Evolutionary conservation across 1,140 invertebrate genomes (phyloP), one percentile per base, ranked within the genome.

Genomic region (Bombus breviceps): DNA sequence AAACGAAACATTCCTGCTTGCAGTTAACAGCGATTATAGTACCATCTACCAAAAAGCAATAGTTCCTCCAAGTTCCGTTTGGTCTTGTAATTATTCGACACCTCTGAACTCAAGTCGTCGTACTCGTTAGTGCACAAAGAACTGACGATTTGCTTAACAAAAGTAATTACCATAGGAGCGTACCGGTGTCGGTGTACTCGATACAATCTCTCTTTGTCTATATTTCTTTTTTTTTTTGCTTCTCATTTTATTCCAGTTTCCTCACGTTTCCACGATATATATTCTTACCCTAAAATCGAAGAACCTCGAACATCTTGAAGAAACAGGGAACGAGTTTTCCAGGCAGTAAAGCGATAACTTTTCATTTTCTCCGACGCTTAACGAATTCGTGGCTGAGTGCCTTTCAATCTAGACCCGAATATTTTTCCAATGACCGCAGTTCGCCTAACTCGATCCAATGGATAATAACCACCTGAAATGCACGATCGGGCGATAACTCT

Each of bases 321-420:
- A 73, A 37, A 83, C 75, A 68, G 57, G 15, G 57, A 91, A 91
- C 85, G 90, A 90, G 88, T 91, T 91, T 91, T 90, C 71, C 82
- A 72, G 64, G 8, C 64, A 34, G 57, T 28, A 71, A 68, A 83
- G 57, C 86, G 66, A 83, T 79, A 86, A 90, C 79, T 86, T 88
- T 74, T 64, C 82, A 82, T 89, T 83, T 82, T 84, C 68, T 28
- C 53, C 57, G 39, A 69, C 43, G 71, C 32, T 85, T 88, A 85
- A 86, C 74, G 68, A 85, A 91, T 91, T 90, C 78, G 15, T 41
- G 41, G n/a, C 37, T 79, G 71, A 77, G n/a, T 43, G 76, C 78
- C 15, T 77, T 77, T 68, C 39, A n/a, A 79, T 89, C 71, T 41
- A 85, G 62, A 59, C 22, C 3, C 74, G 22, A 83, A 64, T 81